These are phyloP conservation scores for Cheilosia variabilis DNA, from an alignment of 2,888 invertebrate species.

Conservation along the genomic window DNA sequence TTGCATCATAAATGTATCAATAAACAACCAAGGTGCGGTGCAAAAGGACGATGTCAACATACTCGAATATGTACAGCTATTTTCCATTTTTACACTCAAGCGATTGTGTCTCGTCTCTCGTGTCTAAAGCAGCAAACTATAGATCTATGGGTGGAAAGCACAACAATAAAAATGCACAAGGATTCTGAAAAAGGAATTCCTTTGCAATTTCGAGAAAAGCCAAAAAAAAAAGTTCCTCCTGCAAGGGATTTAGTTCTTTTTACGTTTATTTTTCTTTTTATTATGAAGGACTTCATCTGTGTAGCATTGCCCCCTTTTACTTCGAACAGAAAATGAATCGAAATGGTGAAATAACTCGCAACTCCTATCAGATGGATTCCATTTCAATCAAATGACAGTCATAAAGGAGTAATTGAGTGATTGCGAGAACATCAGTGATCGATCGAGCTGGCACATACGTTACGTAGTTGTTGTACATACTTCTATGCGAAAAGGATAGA, in stretches of 20 bases:
- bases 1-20: conserved; percentile 73
- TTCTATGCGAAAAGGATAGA: conserved; percentile 21
- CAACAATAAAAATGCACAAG: conserved; percentile 70
- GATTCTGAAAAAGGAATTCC: conserved; percentile 54
- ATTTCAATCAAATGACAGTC: conserved; percentile 72
- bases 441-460: conserved; percentile 33
- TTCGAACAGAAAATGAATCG: conserved; percentile 36
- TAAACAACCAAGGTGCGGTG: conserved; percentile 71
- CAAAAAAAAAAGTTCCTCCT: conserved; percentile 3
- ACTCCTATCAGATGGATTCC: conserved; percentile 60
- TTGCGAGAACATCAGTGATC: conserved; percentile 63
- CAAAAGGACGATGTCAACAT: conserved; percentile 64
- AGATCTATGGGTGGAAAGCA: conserved; percentile 23
- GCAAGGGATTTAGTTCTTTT: conserved; percentile 32
- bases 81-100: conserved; percentile 39
- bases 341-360: conserved; percentile 42
- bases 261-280: conserved; percentile 45
- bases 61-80: conserved; percentile 3
- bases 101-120: conserved; percentile 36
- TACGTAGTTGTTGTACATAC: not conserved
- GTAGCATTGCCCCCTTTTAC: conserved; percentile 33
- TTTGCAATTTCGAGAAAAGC: conserved; percentile 57
- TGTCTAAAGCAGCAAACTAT: not conserved
- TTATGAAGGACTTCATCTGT: conserved; percentile 40
- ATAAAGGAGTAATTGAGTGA: conserved; percentile 75